A percentile compares a stretch with the other conserved stretches of the same genome.
phyloP scores from a whole-genome alignment of 2,888 invertebrate genomes.

The Agrilus cyanescens region DNA sequence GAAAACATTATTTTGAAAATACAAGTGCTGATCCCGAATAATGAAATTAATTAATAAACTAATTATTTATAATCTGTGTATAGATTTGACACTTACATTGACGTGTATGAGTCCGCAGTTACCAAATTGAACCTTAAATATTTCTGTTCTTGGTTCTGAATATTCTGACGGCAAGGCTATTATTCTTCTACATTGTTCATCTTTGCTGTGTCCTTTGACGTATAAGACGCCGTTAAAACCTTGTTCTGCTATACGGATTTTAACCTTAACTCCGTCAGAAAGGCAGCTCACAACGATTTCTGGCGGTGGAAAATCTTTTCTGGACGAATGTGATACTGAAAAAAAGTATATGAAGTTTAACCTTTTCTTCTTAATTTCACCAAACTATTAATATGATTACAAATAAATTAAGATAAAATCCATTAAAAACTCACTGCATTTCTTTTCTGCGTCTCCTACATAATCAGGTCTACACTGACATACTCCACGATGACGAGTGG shows the following conservation, averaged over 20 bases:
- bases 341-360: neutral
- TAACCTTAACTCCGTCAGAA: slow-evolving; percentile 84
- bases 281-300: slow-evolving; percentile 81
- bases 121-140: slow-evolving; percentile 68
- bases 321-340: slow-evolving; percentile 24
- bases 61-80: neutral
- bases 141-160: slow-evolving; percentile 51
- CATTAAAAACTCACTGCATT: slow-evolving; percentile 49
- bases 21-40: neutral
- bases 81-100: slow-evolving; percentile 50
- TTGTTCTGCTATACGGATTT: slow-evolving; percentile 58
- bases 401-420: neutral
- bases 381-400: no score
- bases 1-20: no score
- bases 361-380: neutral
- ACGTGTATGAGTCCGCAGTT: slow-evolving; percentile 85
- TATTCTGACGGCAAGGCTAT: slow-evolving; percentile 60
- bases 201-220: slow-evolving; percentile 90
- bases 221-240: slow-evolving; percentile 85
- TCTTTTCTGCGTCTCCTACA: slow-evolving; percentile 60
- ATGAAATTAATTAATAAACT: neutral
- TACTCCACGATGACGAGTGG: slow-evolving; percentile 60
- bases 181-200: slow-evolving; percentile 75
- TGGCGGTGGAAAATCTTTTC: slow-evolving; percentile 72
- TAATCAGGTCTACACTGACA: slow-evolving; percentile 70